A percentile compares a stretch with the other conserved stretches of the same genome.
Conservation (phyloP, 2,888 invertebrate genomes). For the Copidosoma aretas region DNA sequence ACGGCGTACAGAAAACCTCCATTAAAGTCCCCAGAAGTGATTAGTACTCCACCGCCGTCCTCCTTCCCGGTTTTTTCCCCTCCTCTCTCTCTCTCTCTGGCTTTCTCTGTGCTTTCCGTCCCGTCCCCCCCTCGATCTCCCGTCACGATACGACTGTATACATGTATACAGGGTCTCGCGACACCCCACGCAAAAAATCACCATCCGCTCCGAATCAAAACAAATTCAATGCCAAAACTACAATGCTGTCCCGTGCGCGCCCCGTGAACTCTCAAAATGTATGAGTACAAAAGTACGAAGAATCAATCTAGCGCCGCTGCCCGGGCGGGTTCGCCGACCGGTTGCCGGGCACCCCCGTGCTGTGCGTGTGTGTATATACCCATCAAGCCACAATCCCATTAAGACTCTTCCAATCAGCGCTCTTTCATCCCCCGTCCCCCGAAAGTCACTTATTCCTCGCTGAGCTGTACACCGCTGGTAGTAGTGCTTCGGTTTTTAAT, state of each 20-base stretch:
- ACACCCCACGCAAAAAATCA: too few species aligned
- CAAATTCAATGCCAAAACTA: too few species aligned
- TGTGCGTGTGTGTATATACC: too few species aligned
- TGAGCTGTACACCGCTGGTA: not conserved
- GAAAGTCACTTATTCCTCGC: slow-evolving; percentile 17
- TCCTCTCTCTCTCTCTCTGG: slow-evolving; percentile 36
- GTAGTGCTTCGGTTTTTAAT: slow-evolving; percentile 19
- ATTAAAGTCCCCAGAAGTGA: slow-evolving; percentile 63
- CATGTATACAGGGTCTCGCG: too few species aligned
- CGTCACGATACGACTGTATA: slow-evolving; percentile 16
- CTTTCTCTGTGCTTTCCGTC: slow-evolving; percentile 33
- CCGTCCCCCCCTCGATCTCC: slow-evolving; percentile 30
- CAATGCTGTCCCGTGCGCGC: too few species aligned
- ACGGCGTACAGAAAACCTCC: slow-evolving; percentile 63
- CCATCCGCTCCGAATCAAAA: not conserved
- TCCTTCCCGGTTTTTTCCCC: slow-evolving; percentile 38
- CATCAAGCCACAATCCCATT: slow-evolving; percentile 37
- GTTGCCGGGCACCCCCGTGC: too few species aligned
- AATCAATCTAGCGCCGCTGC: too few species aligned
- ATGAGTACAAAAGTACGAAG: slow-evolving; percentile 17
- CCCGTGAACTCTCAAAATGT: too few species aligned
- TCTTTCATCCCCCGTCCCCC: slow-evolving; percentile 37
- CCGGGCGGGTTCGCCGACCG: slow-evolving; percentile 12
- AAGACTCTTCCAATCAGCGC: slow-evolving; percentile 37
- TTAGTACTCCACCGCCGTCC: slow-evolving; percentile 56